These are phyloP conservation scores for Arothron firmamentum DNA, from an alignment of 2,113 vertebrate genomes.

Conservation along the genomic window DNA sequence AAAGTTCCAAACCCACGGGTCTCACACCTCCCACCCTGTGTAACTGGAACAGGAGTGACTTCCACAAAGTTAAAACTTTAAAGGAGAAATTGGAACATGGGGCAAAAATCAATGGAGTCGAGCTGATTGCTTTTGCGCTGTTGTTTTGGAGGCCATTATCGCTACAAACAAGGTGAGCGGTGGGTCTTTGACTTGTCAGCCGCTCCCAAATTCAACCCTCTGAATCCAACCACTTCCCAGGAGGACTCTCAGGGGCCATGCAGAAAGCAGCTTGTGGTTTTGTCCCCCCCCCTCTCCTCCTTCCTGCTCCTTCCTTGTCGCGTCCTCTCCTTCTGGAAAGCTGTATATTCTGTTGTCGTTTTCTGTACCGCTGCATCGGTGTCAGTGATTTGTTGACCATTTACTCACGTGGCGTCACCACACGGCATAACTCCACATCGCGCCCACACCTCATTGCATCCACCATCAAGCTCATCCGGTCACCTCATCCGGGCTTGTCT, in stretches of 20 bases:
- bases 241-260: conserved; percentile 50
- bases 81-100: conserved; percentile 16
- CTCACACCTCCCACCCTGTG: conserved; percentile 7
- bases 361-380: conserved; percentile 65
- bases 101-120: conserved; percentile 26
- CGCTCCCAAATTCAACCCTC: conserved; percentile 1
- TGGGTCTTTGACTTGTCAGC: conserved; percentile 21
- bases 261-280: conserved; percentile 63
- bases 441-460: conserved; percentile 51
- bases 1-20: conserved; percentile 26
- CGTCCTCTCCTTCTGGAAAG: conserved; percentile 31
- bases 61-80: conserved; percentile 14
- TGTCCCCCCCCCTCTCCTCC: conserved; percentile 12
- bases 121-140: conserved; percentile 36
- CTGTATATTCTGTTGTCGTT: conserved; percentile 62
- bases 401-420: conserved; percentile 52
- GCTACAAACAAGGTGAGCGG: conserved; percentile 43
- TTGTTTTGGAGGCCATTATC: conserved; percentile 34
- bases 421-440: conserved; percentile 47
- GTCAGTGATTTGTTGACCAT: conserved; percentile 67
- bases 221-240: conserved; percentile 74
- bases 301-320: neutral
- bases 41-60: conserved; percentile 21
- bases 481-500: conserved; percentile 64
- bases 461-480: conserved; percentile 45